These are phyloP conservation scores for Galeruca laticollis DNA, from an alignment of 2,888 invertebrate species.

Conservation along the genomic window DNA sequence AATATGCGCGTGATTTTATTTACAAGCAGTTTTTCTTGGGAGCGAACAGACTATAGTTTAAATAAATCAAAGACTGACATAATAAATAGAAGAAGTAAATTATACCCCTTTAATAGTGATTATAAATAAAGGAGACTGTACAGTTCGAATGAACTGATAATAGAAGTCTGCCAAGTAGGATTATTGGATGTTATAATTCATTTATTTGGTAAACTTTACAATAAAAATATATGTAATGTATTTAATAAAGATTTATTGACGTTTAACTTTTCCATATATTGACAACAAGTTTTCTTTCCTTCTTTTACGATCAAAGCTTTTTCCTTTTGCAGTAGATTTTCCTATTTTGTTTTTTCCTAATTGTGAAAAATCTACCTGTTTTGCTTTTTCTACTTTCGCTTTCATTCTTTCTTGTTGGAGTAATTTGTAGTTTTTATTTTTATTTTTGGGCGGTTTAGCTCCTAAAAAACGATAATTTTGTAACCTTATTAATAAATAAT, in stretches of 20 bases:
- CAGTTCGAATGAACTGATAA: no score
- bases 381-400: slow-evolving; percentile 67
- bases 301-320: slow-evolving; percentile 65
- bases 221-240: slow-evolving; percentile 1
- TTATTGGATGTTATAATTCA: no score
- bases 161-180: no score
- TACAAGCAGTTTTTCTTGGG: no score
- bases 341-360: slow-evolving; percentile 74
- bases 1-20: no score
- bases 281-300: slow-evolving; percentile 67
- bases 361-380: slow-evolving; percentile 69
- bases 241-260: neutral
- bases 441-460: slow-evolving; percentile 81
- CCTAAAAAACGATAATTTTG: slow-evolving; percentile 69
- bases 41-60: neutral
- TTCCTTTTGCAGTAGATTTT: slow-evolving; percentile 70
- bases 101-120: no score
- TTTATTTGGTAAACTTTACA: no score
- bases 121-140: neutral
- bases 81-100: neutral
- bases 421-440: slow-evolving; percentile 80
- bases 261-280: slow-evolving; percentile 61
- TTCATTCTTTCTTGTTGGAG: slow-evolving; percentile 73
- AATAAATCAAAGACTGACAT: neutral
- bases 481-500: no score